These are phyloP conservation scores for Drosophila diplacantha DNA, from an alignment of 2,888 invertebrate genomes.

Conservation along the genomic window DNA sequence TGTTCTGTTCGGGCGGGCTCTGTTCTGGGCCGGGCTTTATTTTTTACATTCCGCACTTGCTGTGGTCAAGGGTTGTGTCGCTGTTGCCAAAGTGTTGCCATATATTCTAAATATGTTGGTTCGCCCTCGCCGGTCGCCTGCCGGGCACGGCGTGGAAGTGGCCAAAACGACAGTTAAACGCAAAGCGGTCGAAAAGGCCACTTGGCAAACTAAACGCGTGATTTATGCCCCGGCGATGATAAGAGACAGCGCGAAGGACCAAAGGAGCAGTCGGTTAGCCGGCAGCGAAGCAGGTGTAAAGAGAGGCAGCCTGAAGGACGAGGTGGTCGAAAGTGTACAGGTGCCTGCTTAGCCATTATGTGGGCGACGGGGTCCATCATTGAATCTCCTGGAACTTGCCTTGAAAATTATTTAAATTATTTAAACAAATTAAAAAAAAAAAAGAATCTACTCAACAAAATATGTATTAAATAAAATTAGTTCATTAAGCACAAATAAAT, in stretches of 20 bases:
- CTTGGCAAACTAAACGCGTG: constrained; percentile 71
- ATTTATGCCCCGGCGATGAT: constrained; percentile 65
- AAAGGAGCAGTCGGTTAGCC: background rate
- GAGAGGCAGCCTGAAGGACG: background rate
- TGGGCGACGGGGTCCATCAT: background rate
- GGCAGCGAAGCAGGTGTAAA: constrained; percentile 13
- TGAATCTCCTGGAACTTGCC: background rate
- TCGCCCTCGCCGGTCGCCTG: constrained; percentile 49
- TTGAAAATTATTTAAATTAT: background rate
- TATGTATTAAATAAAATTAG: background rate
- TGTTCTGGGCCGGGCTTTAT: constrained; percentile 23
- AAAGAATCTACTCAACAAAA: background rate
- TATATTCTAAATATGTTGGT: constrained; percentile 72
- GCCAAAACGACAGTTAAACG: constrained; percentile 65
- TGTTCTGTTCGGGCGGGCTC: constrained; percentile 14
- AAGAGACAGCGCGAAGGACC: constrained; percentile 47
- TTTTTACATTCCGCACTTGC: constrained; percentile 52
- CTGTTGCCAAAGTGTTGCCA: constrained; percentile 73
- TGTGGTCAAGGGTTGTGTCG: constrained; percentile 68
- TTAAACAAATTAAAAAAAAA: background rate
- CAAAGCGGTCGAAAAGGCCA: constrained; percentile 63
- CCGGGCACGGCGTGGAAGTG: constrained; percentile 41
- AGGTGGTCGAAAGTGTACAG: background rate
- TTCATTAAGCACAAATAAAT: background rate
- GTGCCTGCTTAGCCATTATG: constrained; percentile 1